Conservation (phyloP, 2,113 vertebrate species). For the Murina feae region DNA sequence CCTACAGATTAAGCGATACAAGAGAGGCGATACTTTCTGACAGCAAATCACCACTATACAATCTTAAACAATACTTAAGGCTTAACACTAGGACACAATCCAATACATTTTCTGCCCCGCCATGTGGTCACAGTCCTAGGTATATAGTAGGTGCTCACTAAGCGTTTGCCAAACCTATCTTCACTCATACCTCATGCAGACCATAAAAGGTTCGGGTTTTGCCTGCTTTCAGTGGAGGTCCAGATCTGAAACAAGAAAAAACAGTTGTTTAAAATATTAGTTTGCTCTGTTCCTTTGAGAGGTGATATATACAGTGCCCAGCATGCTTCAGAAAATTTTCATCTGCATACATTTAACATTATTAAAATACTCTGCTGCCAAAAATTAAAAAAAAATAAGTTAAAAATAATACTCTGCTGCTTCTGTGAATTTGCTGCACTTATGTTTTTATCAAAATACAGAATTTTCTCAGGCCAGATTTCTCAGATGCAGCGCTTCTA, state of each 20-base stretch:
- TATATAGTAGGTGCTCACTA: background rate
- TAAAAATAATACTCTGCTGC: background rate
- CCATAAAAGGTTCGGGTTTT: conserved; percentile 93
- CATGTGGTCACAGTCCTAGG: background rate
- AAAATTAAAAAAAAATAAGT: background rate
- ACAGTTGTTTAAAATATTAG: background rate
- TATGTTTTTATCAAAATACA: background rate
- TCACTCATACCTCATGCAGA: conserved; percentile 88
- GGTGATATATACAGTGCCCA: background rate
- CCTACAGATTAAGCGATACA: background rate
- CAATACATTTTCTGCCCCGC: background rate
- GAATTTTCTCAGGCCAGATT: background rate
- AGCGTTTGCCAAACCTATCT: background rate
- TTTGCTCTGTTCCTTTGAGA: background rate
- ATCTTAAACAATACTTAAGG: background rate
- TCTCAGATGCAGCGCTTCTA: background rate
- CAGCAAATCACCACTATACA: background rate
- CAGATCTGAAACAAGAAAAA: conserved; percentile 84
- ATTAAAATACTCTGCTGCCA: background rate
- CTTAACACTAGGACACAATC: background rate
- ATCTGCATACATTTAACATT: background rate
- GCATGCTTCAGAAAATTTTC: too few relatives aligned
- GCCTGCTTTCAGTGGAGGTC: conserved; percentile 91
- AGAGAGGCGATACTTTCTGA: background rate
- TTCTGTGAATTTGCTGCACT: background rate